Percentiles rank a stretch among this genome's conserved stretches.
These are phyloP conservation scores for Diloba caeruleocephala DNA, from an alignment of 2,888 invertebrate species.

Conservation along the genomic window DNA sequence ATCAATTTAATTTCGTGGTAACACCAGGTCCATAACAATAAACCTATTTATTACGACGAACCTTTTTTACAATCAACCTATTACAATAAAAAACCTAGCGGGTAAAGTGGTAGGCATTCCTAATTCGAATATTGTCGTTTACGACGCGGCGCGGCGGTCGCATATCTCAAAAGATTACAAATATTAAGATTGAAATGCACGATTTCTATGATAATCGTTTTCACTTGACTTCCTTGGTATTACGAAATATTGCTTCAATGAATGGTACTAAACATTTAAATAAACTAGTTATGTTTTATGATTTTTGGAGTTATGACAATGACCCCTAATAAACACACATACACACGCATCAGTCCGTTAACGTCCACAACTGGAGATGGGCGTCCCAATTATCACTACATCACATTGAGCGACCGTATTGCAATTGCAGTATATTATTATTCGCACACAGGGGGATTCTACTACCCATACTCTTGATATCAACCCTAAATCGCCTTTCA, in stretches of 20 bases:
- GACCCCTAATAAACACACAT: conserved; percentile 1
- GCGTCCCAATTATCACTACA: too few species aligned
- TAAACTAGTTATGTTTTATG: conserved; percentile 23
- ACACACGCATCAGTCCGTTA: too few species aligned
- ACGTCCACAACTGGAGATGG: too few species aligned
- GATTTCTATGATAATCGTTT: conserved; percentile 55
- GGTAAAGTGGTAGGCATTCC: conserved; percentile 23
- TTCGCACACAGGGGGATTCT: too few species aligned
- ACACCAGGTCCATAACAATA: conserved; percentile 12
- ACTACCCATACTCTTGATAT: too few species aligned
- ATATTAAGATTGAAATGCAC: conserved; percentile 42
- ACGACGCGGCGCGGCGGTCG: conserved; percentile 17
- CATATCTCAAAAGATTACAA: conserved; percentile 43
- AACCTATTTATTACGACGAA: conserved; percentile 21
- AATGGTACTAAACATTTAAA: conserved; percentile 29
- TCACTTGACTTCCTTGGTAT: conserved; percentile 29
- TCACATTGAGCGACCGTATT: too few species aligned
- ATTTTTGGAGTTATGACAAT: conserved; percentile 24
- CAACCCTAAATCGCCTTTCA: too few species aligned
- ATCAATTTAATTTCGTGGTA: conserved; percentile 38
- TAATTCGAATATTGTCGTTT: conserved; percentile 30
- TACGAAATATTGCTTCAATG: conserved; percentile 39
- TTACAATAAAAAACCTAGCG: conserved; percentile 19
- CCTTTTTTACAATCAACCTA: conserved; percentile 7
- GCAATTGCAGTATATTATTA: too few species aligned